Evolutionary conservation across 2,888 invertebrate species (phyloP), one percentile per base, ranked within the genome.

Genomic region (Drosophila lutescens): DNA sequence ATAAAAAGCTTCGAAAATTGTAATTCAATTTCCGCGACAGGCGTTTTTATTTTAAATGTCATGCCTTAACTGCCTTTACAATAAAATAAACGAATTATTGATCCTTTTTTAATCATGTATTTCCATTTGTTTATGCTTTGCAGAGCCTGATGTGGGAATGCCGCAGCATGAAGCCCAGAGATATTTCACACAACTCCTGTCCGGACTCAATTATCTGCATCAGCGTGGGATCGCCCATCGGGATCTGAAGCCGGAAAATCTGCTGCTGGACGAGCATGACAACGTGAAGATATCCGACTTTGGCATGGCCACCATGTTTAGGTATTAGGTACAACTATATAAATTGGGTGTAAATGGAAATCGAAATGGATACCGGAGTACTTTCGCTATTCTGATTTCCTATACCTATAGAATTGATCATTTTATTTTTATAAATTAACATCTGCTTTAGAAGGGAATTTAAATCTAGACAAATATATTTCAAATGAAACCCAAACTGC

Each of bases 211-310:
- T 80, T 99, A 98, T 93, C 93, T 99, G 86, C 99, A 99, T 92
- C 93, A 93, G 58, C 94, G 95, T 87, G 99, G 99, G 70, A 95
- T 99, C 56, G 96, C 97, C 12, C 99, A 99, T 93, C 94, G 99
- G 83, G 99, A 99, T 93, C 93, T 99, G 78, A 99, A 99, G 92
- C 99, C 99, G 0, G 99, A 99, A 93, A 99, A 99, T 93, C 93
- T 99, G 77, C 94, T 99, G 59, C 94, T 99, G 40, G 97, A 97
- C 93, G 94, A 94, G 69, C 93, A 94, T 86, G 97, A 98, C 90
- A 95, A 95, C 88, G 93, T 99, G 74, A 99, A 99, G 94, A 98
- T 99, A 76, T 96, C 98, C 0, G 99, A 99, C 93, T 99, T 99
- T 93, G 99, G 99, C 73, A 94, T 99, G 94, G 98, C 99, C 15